phyloP scores from a whole-genome alignment of 2,888 invertebrate genomes.

The Nowickia ferox region DNA sequence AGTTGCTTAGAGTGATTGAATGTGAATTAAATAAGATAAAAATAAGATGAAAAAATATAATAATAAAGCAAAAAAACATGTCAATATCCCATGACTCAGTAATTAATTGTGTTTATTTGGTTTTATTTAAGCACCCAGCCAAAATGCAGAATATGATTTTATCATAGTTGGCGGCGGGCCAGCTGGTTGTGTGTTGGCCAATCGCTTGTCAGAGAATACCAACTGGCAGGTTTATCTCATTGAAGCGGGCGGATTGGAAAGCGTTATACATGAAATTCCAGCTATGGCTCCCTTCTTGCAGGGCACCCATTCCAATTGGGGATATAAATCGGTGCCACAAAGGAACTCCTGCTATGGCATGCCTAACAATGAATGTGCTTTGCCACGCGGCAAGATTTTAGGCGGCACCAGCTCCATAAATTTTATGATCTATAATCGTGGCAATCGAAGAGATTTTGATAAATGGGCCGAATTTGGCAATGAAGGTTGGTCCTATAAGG shows the following conservation, averaged over 20 bases:
- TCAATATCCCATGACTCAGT: too few species aligned
- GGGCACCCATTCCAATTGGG: constrained; percentile 87
- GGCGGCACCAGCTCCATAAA: constrained; percentile 87
- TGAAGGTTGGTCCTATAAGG: constrained; percentile 88
- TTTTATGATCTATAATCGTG: constrained; percentile 90
- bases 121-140: constrained; percentile 89
- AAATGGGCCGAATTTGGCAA: constrained; percentile 88
- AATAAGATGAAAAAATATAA: too few species aligned
- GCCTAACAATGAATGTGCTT: constrained; percentile 81
- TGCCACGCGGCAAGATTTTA: constrained; percentile 85
- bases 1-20: constrained; percentile 1
- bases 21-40: constrained; percentile 4
- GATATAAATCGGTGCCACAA: constrained; percentile 88
- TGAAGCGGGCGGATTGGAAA: constrained; percentile 84
- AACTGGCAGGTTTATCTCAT: constrained; percentile 84
- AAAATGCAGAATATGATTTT: constrained; percentile 89
- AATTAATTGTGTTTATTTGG: constrained; percentile 33
- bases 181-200: constrained; percentile 86
- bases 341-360: constrained; percentile 85
- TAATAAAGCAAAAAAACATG: neutral
- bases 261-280: constrained; percentile 80
- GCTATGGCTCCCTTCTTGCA: constrained; percentile 79
- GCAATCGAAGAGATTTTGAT: constrained; percentile 89
- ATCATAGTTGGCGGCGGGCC: constrained; percentile 93
- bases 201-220: constrained; percentile 82